A percentile compares a stretch with the other conserved stretches of the same genome.
Evolutionary conservation across 1,140 invertebrate genomes (phyloP).

Genomic region (Heliconius hermathena): DNA sequence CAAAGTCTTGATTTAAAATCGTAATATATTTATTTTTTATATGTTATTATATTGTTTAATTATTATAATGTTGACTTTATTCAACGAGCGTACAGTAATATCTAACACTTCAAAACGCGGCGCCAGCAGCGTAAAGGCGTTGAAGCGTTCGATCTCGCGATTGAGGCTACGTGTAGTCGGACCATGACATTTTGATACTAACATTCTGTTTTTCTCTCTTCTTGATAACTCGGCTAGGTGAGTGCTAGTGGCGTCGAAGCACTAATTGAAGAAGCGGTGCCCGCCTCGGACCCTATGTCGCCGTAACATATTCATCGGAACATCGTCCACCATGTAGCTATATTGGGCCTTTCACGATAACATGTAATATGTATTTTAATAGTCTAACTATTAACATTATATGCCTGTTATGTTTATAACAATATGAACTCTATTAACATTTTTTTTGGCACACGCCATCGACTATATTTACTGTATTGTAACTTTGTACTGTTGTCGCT

Average conservation of each 20-base stretch:
- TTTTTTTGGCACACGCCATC: slow-evolving; percentile 79
- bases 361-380: slow-evolving; percentile 81
- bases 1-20: neutral
- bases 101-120: slow-evolving; percentile 34
- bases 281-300: slow-evolving; percentile 57
- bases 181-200: slow-evolving; percentile 82
- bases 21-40: neutral
- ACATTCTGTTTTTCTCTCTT: slow-evolving; percentile 83
- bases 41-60: neutral
- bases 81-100: slow-evolving; percentile 13
- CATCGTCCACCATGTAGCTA: slow-evolving; percentile 80
- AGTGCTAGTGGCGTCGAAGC: slow-evolving; percentile 84
- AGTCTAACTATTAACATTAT: slow-evolving; percentile 82
- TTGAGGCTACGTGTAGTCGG: slow-evolving; percentile 74
- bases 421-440: slow-evolving; percentile 80
- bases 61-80: neutral
- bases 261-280: slow-evolving; percentile 71
- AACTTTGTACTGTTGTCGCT: slow-evolving; percentile 77
- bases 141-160: slow-evolving; percentile 62
- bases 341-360: slow-evolving; percentile 81
- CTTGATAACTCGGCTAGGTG: slow-evolving; percentile 84
- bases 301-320: slow-evolving; percentile 77
- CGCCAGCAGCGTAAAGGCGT: slow-evolving; percentile 51
- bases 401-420: slow-evolving; percentile 82
- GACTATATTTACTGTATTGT: slow-evolving; percentile 80